Conservation (phyloP, 2,113 vertebrate genomes). For the Aleadryas rufinucha region DNA sequence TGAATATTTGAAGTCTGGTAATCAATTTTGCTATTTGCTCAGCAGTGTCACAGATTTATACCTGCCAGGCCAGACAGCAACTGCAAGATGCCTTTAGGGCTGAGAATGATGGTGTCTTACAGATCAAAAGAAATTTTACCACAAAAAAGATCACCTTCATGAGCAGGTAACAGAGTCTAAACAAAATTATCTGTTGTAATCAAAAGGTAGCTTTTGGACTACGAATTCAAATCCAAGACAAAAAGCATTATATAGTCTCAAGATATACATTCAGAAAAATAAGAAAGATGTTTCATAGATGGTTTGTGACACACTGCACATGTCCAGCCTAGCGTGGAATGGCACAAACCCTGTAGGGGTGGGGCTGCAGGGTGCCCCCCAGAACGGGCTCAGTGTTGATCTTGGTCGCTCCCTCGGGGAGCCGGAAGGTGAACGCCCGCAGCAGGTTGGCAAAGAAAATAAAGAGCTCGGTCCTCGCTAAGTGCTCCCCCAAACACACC, state of each 20-base stretch:
- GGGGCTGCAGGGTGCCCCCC: background rate
- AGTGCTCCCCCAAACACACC: conserved; percentile 46
- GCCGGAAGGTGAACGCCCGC: background rate
- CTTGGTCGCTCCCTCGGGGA: background rate
- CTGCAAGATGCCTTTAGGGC: background rate
- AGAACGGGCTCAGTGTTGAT: background rate
- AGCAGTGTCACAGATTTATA: background rate
- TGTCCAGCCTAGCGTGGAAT: background rate
- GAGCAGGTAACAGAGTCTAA: background rate
- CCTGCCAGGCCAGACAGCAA: background rate
- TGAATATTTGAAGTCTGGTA: background rate
- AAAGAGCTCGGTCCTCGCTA: conserved; percentile 43
- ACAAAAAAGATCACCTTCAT: background rate
- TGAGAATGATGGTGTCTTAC: background rate
- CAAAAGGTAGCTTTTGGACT: background rate
- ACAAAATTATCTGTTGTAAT: background rate
- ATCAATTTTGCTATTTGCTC: background rate
- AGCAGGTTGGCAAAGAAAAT: conserved; percentile 55
- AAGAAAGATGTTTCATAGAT: background rate
- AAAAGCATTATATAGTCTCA: background rate
- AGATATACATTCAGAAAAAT: background rate
- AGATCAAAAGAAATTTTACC: background rate
- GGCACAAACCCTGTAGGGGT: conserved; percentile 21
- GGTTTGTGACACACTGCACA: background rate
- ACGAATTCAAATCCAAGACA: background rate